phyloP scores from a whole-genome alignment of 53 echinoderm and acorn worm genomes.

The Holothuria leucospilota region DNA sequence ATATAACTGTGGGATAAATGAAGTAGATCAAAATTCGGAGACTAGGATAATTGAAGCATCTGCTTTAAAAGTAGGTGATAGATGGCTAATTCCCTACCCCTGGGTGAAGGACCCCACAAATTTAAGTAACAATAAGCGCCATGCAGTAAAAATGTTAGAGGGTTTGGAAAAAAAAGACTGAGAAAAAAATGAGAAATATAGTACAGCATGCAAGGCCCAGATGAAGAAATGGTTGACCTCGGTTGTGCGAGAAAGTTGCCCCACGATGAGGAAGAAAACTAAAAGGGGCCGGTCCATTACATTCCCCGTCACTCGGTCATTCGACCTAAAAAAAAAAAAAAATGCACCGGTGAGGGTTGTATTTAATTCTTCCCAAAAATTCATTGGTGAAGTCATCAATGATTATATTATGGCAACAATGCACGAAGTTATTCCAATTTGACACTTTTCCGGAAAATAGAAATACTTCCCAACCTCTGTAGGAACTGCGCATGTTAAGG shows the following conservation, averaged over 20 bases:
- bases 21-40: constrained; percentile 15
- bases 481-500: too few relatives aligned
- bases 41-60: constrained; percentile 34
- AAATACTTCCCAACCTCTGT: too few relatives aligned
- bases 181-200: background rate
- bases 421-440: too few relatives aligned
- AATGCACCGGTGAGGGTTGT: constrained; percentile 48
- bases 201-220: constrained; percentile 12
- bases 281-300: constrained; percentile 53
- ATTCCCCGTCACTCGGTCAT: constrained; percentile 54
- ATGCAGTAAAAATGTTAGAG: constrained; percentile 40
- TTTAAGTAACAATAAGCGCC: constrained; percentile 25
- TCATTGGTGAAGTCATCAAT: constrained; percentile 22
- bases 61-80: constrained; percentile 27
- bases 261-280: background rate
- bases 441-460: too few relatives aligned
- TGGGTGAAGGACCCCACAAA: constrained; percentile 39
- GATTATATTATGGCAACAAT: too few relatives aligned
- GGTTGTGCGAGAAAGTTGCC: constrained; percentile 34
- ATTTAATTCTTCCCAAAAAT: constrained; percentile 6
- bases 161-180: constrained; percentile 38
- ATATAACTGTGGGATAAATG: background rate
- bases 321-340: constrained; percentile 22
- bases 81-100: constrained; percentile 41
- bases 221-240: constrained; percentile 32